Conservation (phyloP, 2,113 vertebrate genomes). For the Ornithorhynchus anatinus region DNA sequence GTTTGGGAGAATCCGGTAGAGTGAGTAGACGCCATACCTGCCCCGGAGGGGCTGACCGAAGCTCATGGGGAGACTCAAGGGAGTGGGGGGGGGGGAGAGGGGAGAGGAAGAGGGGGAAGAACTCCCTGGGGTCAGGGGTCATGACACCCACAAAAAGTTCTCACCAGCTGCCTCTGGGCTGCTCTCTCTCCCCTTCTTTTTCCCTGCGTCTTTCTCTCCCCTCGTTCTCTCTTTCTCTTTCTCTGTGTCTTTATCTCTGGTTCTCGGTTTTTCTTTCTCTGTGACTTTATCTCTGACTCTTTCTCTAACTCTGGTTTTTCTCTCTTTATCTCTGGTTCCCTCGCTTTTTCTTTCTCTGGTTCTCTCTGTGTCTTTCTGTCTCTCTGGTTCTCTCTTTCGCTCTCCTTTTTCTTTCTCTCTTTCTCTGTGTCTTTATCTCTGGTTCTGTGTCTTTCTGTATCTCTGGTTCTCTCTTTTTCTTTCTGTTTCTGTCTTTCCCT, state of each 20-base stretch:
- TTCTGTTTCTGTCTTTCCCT: background rate
- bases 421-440: background rate
- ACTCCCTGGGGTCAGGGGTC: too few relatives aligned
- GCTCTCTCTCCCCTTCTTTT: background rate
- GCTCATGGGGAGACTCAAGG: too few relatives aligned
- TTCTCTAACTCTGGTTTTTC: background rate
- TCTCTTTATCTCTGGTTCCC: background rate
- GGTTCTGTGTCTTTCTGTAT: background rate
- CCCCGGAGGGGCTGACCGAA: too few relatives aligned
- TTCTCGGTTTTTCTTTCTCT: background rate
- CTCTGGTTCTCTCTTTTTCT: too few relatives aligned
- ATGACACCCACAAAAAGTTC: too few relatives aligned
- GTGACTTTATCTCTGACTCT: background rate
- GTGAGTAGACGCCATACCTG: too few relatives aligned
- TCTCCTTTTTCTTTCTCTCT: background rate
- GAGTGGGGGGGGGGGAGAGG: too few relatives aligned
- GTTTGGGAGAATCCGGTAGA: too few relatives aligned
- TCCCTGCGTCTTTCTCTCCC: background rate
- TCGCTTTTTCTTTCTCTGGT: background rate
- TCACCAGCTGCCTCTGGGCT: accelerated
- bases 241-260: background rate
- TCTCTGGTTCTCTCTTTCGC: too few relatives aligned
- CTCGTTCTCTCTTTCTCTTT: background rate
- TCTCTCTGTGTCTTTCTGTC: too few relatives aligned
- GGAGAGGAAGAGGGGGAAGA: too few relatives aligned